Conservation (phyloP, 2,888 invertebrate species). For the Drosophila incognita region DNA sequence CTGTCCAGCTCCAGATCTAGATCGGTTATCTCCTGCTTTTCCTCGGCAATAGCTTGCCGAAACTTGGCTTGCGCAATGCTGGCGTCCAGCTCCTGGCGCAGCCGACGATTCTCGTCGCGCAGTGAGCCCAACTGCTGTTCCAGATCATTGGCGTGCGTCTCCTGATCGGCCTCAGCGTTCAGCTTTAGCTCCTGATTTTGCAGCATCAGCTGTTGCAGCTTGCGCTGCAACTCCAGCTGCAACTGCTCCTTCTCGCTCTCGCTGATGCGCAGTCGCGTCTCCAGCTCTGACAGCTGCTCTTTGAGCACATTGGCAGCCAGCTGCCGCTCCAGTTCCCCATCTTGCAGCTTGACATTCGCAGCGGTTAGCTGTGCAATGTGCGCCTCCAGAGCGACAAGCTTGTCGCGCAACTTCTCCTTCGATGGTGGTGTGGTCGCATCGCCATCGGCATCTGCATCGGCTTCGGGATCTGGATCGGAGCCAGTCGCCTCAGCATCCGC, state of each 20-base stretch:
- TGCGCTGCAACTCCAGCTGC: constrained; percentile 77
- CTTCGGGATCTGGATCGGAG: constrained; percentile 44
- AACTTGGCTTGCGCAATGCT: constrained; percentile 74
- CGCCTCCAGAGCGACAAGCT: constrained; percentile 80
- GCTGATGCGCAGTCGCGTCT: constrained; percentile 69
- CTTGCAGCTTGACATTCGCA: constrained; percentile 77
- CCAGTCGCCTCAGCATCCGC: constrained; percentile 66
- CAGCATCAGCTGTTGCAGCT: constrained; percentile 71
- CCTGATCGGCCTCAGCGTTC: constrained; percentile 79
- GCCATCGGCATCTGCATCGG: constrained; percentile 37
- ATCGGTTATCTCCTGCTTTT: constrained; percentile 83
- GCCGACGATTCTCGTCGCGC: constrained; percentile 68
- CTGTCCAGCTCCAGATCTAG: constrained; percentile 72
- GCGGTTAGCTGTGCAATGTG: constrained; percentile 72
- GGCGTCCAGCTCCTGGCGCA: constrained; percentile 73
- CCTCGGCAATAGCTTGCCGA: constrained; percentile 77
- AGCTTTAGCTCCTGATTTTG: constrained; percentile 80
- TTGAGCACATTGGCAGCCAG: constrained; percentile 72
- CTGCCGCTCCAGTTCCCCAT: constrained; percentile 79
- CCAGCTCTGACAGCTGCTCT: constrained; percentile 75
- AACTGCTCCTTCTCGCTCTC: constrained; percentile 80
- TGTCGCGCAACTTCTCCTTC: constrained; percentile 82
- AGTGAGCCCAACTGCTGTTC: constrained; percentile 74
- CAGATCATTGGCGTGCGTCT: constrained; percentile 71
- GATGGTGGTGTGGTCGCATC: constrained; percentile 66